Evolutionary conservation across 2,888 invertebrate genomes (phyloP), one percentile per base, ranked within the genome.

Genomic region (Carterocephalus palaemon): DNA sequence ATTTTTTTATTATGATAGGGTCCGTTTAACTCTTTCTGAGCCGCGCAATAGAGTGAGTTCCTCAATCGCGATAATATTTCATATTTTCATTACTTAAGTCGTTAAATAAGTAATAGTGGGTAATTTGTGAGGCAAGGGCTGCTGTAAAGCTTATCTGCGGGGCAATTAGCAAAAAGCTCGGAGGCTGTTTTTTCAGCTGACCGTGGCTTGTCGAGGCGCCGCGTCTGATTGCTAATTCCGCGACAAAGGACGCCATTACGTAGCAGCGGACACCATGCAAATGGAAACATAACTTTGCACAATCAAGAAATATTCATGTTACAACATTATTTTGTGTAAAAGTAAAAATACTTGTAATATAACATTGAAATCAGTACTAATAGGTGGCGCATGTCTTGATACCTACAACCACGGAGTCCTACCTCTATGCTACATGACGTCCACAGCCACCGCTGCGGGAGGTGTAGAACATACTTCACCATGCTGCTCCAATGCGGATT

Each of bases 151-250:
- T 79, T 80, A 80, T 80, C 82, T 75, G 70, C 57, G 64, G 59
- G 59, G 70, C 69, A 82, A 84, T 84, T 82, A 82, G 67, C 76
- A 70, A 78, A 74, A 75, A 70, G 56, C 70, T 67, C 66, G 57
- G 64, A 57, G 66, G 67, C 66, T 62, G 60, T 67, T 73, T 78
- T 73, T 67, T 64, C 59, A 54, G 55, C 50, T 58, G 56, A 57
- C 53, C 49, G 53, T 53, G 57, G 60, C 60, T 49, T n/a, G n/a
- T n/a, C n/a, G n/a, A n/a, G n/a, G 13, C 49, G 57, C 58, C 62
- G 52, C 60, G 61, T 67, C 74, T 79, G 79, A 82, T 84, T 80
- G 77, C 81, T 80, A 81, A 84, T 83, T 83, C 65, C 64, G 64
- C 76, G 80, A 80, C 80, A 82, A 81, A 80, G 76, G 68, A 72